Conservation (phyloP, 2,113 vertebrate species). For the Chascanopsetta lugubris region DNA sequence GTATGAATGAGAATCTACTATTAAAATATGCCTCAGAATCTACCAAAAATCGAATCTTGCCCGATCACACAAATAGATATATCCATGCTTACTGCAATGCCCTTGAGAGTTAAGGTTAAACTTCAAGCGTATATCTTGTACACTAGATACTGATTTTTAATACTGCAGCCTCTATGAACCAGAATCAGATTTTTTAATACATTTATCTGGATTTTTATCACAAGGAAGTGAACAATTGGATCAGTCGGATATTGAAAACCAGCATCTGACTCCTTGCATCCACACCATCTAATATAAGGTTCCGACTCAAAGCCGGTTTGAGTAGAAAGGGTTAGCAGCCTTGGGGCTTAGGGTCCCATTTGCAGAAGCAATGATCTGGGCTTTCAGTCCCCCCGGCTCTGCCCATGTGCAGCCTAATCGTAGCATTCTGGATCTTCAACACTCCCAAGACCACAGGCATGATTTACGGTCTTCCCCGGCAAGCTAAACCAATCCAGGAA, state of each 20-base stretch:
- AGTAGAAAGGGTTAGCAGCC: constrained; percentile 48
- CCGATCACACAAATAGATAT: too few species aligned
- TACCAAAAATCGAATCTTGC: background rate
- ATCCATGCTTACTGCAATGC: background rate
- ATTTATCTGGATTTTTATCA: background rate
- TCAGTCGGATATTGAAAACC: constrained; percentile 3
- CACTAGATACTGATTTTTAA: background rate
- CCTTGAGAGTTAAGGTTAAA: background rate
- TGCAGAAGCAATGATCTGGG: constrained; percentile 60
- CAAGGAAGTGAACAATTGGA: background rate
- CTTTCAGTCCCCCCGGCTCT: constrained; percentile 59
- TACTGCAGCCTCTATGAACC: background rate
- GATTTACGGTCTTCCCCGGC: constrained; percentile 51
- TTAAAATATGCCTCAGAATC: background rate
- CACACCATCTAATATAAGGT: constrained; percentile 14
- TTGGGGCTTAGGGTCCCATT: constrained; percentile 35
- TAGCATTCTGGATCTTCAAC: constrained; percentile 48
- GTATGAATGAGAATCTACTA: background rate
- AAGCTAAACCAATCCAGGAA: constrained; percentile 41
- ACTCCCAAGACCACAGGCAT: constrained; percentile 48
- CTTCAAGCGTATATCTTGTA: background rate
- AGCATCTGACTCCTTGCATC: constrained; percentile 12
- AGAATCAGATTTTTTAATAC: background rate
- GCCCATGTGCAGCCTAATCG: constrained; percentile 53
- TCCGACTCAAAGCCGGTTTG: constrained; percentile 42